A percentile compares a stretch with the other conserved stretches of the same genome.
Evolutionary conservation across 2,797 vertebrate genomes (phyloP).

Genomic region (Brachyrhaphis roseni): DNA sequence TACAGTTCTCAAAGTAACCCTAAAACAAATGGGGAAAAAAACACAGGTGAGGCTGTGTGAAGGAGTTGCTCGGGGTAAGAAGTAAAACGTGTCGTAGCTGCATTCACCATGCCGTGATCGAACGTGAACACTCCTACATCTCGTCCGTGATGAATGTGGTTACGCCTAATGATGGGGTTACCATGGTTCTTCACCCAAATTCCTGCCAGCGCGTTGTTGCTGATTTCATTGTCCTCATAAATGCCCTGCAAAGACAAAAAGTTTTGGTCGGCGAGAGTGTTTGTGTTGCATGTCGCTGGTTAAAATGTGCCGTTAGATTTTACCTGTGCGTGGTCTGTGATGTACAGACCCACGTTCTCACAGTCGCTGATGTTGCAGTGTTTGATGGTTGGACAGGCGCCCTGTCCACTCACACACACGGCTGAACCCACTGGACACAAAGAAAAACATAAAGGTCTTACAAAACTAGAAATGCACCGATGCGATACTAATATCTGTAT

Average conservation of each 20-base stretch:
- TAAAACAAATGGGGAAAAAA: slow-evolving; percentile 47
- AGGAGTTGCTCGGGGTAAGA: neutral
- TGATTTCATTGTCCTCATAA: slow-evolving; percentile 99
- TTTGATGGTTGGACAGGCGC: slow-evolving; percentile 98
- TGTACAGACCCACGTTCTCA: slow-evolving; percentile 99
- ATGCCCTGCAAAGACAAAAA: slow-evolving; percentile 84
- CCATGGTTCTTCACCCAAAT: slow-evolving; percentile 99
- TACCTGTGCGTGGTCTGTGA: slow-evolving; percentile 99
- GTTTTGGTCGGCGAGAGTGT: neutral
- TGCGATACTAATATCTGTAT: too few relatives aligned
- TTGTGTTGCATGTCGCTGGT: neutral
- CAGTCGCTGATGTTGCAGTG: slow-evolving; percentile 99
- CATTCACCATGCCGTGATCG: slow-evolving; percentile 98
- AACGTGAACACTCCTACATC: slow-evolving; percentile 99
- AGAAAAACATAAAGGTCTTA: neutral
- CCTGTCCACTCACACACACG: slow-evolving; percentile 98
- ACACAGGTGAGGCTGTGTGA: neutral
- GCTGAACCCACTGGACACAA: slow-evolving; percentile 91
- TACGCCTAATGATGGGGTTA: slow-evolving; percentile 98
- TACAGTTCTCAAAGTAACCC: slow-evolving; percentile 99
- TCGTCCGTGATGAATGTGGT: slow-evolving; percentile 98
- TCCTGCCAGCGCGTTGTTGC: slow-evolving; percentile 98
- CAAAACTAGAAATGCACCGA: too few relatives aligned
- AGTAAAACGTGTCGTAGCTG: fast-evolving
- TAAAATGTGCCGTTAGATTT: neutral